A percentile compares a stretch with the other conserved stretches of the same genome.
phyloP scores from a whole-genome alignment of 2,888 invertebrate genomes.

The Drosophila recens region DNA sequence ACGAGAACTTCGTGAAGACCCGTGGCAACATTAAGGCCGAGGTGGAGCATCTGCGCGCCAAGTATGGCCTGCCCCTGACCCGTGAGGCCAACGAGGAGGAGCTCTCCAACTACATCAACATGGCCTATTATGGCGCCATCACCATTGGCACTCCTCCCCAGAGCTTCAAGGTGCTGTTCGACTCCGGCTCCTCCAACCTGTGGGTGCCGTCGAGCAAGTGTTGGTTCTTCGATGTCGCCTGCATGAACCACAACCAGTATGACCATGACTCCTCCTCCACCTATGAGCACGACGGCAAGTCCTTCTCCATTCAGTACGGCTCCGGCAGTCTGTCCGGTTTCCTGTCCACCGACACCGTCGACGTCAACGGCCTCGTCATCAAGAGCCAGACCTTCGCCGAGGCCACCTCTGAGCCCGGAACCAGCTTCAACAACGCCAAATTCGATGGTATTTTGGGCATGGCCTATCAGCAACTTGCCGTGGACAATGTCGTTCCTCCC shows the following conservation, averaged over 20 bases:
- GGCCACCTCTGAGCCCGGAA: constrained; percentile 95
- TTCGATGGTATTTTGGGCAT: constrained; percentile 99
- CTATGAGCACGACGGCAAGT: constrained; percentile 94
- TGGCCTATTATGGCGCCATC: constrained; percentile 98
- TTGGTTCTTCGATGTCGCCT: constrained; percentile 90
- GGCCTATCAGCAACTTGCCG: constrained; percentile 94
- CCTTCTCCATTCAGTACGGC: constrained; percentile 96
- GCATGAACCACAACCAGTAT: constrained; percentile 97
- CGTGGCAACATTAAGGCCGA: constrained; percentile 49
- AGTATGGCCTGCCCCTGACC: constrained; percentile 55
- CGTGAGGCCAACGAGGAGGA: constrained; percentile 58
- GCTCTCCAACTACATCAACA: constrained; percentile 95
- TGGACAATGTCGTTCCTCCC: constrained; percentile 94
- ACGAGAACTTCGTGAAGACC: constrained; percentile 64
- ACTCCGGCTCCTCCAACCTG: constrained; percentile 98
- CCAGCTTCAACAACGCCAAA: constrained; percentile 97
- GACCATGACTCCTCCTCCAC: constrained; percentile 92
- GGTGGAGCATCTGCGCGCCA: constrained; percentile 53
- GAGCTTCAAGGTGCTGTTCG: constrained; percentile 96
- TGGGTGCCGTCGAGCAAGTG: constrained; percentile 99
- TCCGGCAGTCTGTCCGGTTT: constrained; percentile 97
- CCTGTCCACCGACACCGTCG: constrained; percentile 94
- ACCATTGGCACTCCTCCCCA: constrained; percentile 96
- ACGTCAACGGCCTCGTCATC: constrained; percentile 89
- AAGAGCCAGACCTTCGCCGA: constrained; percentile 96